A percentile compares a stretch with the other conserved stretches of the same genome.
Evolutionary conservation across 2,797 vertebrate species (phyloP).

Genomic region (Poecilia wingei): DNA sequence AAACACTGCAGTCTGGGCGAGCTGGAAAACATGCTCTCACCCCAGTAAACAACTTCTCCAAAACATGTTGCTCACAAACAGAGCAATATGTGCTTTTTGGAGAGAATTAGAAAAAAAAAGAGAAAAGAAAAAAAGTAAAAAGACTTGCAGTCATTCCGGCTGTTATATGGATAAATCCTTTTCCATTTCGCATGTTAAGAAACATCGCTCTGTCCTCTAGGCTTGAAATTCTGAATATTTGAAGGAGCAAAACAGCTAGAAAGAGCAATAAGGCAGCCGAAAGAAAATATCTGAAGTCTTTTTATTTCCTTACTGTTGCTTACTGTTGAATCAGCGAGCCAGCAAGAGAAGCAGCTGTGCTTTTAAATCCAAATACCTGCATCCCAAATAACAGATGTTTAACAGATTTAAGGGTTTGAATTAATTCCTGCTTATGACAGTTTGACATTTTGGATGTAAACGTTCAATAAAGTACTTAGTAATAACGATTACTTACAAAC

Average conservation of each 20-base stretch:
- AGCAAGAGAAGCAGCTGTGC: not conserved
- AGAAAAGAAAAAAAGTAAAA: not conserved
- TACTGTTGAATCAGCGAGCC: slow-evolving; percentile 51
- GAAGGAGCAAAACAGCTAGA: not conserved
- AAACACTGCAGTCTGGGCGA: slow-evolving; percentile 42
- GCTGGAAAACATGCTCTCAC: slow-evolving; percentile 30
- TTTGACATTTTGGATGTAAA: not conserved
- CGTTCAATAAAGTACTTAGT: not conserved
- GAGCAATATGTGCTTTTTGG: slow-evolving; percentile 20
- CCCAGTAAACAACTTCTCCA: slow-evolving; percentile 28
- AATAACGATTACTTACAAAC: not conserved
- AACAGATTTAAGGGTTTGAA: not conserved
- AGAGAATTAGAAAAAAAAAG: not conserved
- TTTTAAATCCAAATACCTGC: slow-evolving; percentile 27
- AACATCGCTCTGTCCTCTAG: not conserved
- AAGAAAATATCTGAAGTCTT: not conserved
- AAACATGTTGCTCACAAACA: slow-evolving; percentile 22
- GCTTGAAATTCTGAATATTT: not conserved
- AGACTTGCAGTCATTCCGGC: not conserved
- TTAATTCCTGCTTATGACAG: not conserved
- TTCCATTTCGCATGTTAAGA: not conserved
- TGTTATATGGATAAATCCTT: not conserved
- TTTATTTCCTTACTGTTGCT: slow-evolving; percentile 38
- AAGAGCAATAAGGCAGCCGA: slow-evolving; percentile 8
- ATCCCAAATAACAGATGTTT: not conserved